Base-by-base conservation (phyloP, 2,888 invertebrate species). In the Rhingia rostrata region DNA sequence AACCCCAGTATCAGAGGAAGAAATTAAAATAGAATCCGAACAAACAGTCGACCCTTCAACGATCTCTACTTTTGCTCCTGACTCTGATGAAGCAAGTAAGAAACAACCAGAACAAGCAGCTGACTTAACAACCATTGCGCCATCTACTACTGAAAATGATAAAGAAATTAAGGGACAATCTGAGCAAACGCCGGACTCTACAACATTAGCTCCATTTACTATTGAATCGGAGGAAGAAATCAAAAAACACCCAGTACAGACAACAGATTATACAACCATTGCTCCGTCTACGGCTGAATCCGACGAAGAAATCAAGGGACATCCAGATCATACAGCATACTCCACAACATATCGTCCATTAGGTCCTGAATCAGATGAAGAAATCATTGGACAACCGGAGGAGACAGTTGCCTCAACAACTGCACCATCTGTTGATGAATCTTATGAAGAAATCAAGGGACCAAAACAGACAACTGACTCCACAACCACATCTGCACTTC, bases 141-240 rank as follows among this genome's bases (percentile, higher is more conserved):
- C 69, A 54, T 32, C 49, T 32, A 83, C 74, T 4, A 81, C 86
- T 43, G 69, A 86, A 39, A 74, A 75, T 35, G 32, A 33, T 32
- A 12, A 33, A 45, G 43, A 45, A 43, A n/a, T 43, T 12, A 43
- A 43, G 43, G 10, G 6, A 6, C 12, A 43, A 43, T n/a, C 43
- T 6, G 43, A 43, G 12, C 4, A 43, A 47, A 9, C 7, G 2
- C 4, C 22, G 9, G 47, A 47, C 22, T 47, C 22, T 30, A 22
- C 47, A 22, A 47, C 47, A 7, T 9, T 30, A 4, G 45, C 41
- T 9, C 45, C 80, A 12, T 10, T 54, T 7, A 9, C 33, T 47
- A 32, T 7, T 12, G 60, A 60, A 3, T 39, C 60, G 32, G 30
- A 49, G 37, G 69, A 45, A 53, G 67, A 39, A 10, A 14, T 47